Base-by-base conservation (phyloP, 2,113 vertebrate genomes). In the cat (Felis catus) region DNA sequence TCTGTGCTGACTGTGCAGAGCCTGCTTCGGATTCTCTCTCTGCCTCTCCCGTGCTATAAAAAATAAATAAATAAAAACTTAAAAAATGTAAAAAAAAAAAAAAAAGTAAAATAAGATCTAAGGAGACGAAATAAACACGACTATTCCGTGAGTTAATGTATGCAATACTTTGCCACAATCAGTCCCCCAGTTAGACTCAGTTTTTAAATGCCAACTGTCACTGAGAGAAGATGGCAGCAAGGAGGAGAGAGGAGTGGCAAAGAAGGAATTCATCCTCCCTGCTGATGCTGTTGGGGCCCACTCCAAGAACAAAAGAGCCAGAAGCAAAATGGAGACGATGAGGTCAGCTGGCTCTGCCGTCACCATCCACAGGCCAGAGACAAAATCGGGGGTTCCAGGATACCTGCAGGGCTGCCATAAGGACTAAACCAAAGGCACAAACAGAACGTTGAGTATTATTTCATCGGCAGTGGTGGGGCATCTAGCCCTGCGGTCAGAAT, bases 71-170 rank as follows among this genome's bases (percentile, higher is more conserved):
- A 58, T 58, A 58, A 58, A 58, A 58, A 58, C 55, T 58, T 7
- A 7, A 21, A 19, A 58, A 21, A 58, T 7, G 55, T 58, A 58
- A 45, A 58, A 21, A 21, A 19, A 21, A 19, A 19, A 19, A 21
- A 19, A 58, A 58, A 58, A 21, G 55, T 21, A 58, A 58, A 58
- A 21, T 76, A 65, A 83, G 80, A 92, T 70, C 61, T 94, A 82
- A 79, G 16, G 88, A 83, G 12, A 76, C 21, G 39, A 82, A 93
- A 96, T 53, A 82, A 93, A 96, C 76, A 86, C 39, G 23, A 96
- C 25, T 29, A 41, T 14, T 68, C 71, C 73, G 11, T 45, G 45
- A 96, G 27, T 51, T 83, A 82, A 63, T 88, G 78, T 19, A 71
- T n/a, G 53, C 85, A 84, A 81, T 73, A 93, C 7, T 97, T 70